A percentile compares a stretch with the other conserved stretches of the same genome.
Conservation (phyloP, 2,888 invertebrate genomes). For the Hydriomena furcata region DNA sequence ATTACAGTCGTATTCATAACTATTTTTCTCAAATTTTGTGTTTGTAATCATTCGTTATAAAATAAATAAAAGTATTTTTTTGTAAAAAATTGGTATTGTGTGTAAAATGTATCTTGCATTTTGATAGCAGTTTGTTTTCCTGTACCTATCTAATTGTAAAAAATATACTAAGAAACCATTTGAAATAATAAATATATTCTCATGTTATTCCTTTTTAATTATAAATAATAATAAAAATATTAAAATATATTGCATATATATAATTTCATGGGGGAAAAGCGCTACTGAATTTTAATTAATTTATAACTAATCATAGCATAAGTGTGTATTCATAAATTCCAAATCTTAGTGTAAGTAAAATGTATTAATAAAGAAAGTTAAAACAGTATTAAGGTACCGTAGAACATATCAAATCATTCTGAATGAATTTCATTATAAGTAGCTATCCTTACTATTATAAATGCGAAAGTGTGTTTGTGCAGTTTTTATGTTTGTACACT, state of each 20-base stretch:
- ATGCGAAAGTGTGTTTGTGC: too few species aligned
- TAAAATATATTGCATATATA: constrained; percentile 23
- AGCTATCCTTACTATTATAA: too few species aligned
- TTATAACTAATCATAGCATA: constrained; percentile 8
- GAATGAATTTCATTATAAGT: constrained; percentile 27
- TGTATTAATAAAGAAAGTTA: constrained; percentile 14
- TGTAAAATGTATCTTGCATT: too few species aligned
- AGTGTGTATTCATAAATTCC: constrained; percentile 27
- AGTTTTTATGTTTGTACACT: too few species aligned
- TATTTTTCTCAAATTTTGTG: too few species aligned
- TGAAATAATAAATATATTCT: constrained; percentile 9
- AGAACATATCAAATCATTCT: constrained; percentile 55
- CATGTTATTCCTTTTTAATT: constrained; percentile 7
- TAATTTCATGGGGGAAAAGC: constrained; percentile 75
- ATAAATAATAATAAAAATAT: constrained; percentile 10
- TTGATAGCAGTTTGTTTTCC: neutral
- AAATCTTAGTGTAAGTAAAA: constrained; percentile 29
- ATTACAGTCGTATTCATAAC: too few species aligned
- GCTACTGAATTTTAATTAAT: constrained; percentile 70
- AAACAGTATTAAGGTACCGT: constrained; percentile 48
- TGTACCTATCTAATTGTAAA: neutral
- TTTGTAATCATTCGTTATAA: too few species aligned
- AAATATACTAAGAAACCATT: neutral
- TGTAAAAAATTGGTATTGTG: too few species aligned
- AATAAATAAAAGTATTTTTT: too few species aligned